phyloP scores from a whole-genome alignment of 2,797 vertebrate species.

The Distichodus sexfasciatus region DNA sequence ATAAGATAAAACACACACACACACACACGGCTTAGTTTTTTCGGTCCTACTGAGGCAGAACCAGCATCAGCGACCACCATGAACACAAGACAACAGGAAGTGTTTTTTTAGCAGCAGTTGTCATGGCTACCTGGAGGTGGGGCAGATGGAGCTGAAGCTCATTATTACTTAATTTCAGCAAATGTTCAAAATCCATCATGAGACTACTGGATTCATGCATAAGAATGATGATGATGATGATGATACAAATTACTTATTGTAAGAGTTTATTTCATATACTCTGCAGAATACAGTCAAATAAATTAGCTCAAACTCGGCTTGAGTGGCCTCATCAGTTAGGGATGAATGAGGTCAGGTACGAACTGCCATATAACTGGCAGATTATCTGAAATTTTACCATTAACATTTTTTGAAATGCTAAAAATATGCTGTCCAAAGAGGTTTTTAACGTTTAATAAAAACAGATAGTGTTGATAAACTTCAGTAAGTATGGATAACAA shows the following conservation, averaged over 20 bases:
- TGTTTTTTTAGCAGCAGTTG: conserved; percentile 14
- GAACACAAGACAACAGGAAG: conserved; percentile 30
- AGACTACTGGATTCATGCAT: not conserved
- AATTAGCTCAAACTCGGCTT: too few relatives aligned
- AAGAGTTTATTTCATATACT: not conserved
- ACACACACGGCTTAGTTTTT: not conserved
- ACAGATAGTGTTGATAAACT: too few relatives aligned
- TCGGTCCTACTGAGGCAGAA: not conserved
- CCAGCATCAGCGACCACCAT: conserved; percentile 3
- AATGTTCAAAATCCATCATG: not conserved
- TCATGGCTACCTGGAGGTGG: conserved; percentile 15
- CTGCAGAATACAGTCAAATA: too few relatives aligned
- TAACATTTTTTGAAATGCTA: too few relatives aligned
- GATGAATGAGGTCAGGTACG: too few relatives aligned
- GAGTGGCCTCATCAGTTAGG: too few relatives aligned
- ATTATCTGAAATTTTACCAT: too few relatives aligned
- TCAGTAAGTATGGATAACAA: too few relatives aligned
- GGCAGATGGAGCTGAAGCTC: not conserved
- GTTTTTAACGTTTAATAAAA: too few relatives aligned
- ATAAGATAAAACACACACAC: not conserved
- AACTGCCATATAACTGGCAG: too few relatives aligned
- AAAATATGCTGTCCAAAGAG: too few relatives aligned
- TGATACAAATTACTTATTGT: not conserved
- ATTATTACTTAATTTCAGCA: not conserved
- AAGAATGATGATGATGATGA: too few relatives aligned